phyloP scores from a whole-genome alignment of 2,797 vertebrate genomes.

The Amblyraja radiata region DNA sequence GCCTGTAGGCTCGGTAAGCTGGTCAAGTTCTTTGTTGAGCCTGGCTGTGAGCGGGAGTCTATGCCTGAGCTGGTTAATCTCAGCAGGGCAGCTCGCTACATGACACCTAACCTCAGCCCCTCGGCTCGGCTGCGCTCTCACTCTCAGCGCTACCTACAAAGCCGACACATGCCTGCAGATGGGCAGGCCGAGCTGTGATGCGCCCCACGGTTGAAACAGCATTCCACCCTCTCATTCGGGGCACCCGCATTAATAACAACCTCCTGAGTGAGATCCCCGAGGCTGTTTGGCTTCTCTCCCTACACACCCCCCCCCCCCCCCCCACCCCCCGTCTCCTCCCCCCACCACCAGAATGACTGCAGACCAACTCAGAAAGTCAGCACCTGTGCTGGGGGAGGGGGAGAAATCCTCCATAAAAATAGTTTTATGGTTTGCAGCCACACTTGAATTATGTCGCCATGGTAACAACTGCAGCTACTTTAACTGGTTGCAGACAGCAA shows the following conservation, averaged over 20 bases:
- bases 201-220: neutral
- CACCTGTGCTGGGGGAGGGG: neutral
- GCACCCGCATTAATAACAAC: neutral
- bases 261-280: neutral
- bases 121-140: neutral
- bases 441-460: conserved; percentile 14
- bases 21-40: neutral
- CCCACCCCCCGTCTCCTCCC: neutral
- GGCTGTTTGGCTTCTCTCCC: too few species aligned
- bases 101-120: neutral
- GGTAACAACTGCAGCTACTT: conserved; percentile 21
- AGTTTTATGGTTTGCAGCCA: conserved; percentile 9
- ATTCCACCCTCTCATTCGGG: neutral
- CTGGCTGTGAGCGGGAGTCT: neutral
- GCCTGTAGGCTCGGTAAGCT: neutral
- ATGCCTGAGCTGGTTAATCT: neutral
- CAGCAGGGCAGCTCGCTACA: neutral
- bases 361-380: neutral
- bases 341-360: neutral
- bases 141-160: neutral
- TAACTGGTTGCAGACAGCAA: conserved; percentile 12
- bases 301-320: neutral
- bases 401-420: conserved; percentile 8
- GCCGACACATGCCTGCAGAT: neutral
- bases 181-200: neutral